Evolutionary conservation across 2,888 invertebrate genomes (phyloP), one percentile per base, ranked within the genome.

Genomic region (Euphydryas editha): DNA sequence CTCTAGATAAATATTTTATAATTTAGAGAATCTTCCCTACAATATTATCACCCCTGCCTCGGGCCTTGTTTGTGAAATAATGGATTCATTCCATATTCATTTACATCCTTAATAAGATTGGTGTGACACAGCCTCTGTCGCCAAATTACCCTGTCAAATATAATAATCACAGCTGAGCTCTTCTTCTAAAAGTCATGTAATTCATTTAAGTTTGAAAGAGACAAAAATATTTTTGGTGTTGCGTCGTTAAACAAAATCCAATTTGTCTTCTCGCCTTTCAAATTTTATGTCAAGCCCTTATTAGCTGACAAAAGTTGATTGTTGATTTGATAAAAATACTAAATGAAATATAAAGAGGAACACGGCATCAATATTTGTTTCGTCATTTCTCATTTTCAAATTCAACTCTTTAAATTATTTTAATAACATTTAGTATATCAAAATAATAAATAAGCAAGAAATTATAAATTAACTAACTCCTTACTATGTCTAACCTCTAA

Each of bases 11-110:
- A 74, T 75, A 74, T 42, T 59, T 65, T 69, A 74, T 75, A 73
- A 72, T 73, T 76, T 75, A 78, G 77, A 76, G 73, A 76, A 77
- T 75, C 75, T 77, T 78, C 80, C 82, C 81, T 82, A 83, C 84
- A 88, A 86, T 83, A 83, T 86, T 82, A 86, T 85, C 84, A 81
- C 81, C 85, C 83, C 80, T 72, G 76, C 73, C 79, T 81, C 80
- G 79, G 73, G 79, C 78, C 84, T 87, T 92, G 90, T 92, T 92
- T 90, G 88, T 78, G 84, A 87, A 87, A 88, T 92, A 92, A 92
- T 92, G 89, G 90, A 89, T 90, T 92, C 90, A 91, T 92, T 91
- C 89, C 87, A 88, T 88, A 90, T 90, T 92, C 90, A 92, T 92
- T 92, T 92, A 87, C 92, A 91, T 88, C 83, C 78, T 79, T 91